Percentiles rank a stretch among this genome's conserved stretches.
Conservation (phyloP, 2,113 vertebrate species). For the cattle (Bos taurus) region ARS-UCD2.0 NC_037346.1:33775501-33776000, state of each 20-base stretch:
- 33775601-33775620: conserved; percentile 98
- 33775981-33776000: background rate
- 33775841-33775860: background rate
- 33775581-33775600: conserved; percentile 97
- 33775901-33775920: background rate
- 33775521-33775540: background rate
- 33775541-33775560: background rate
- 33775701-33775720: background rate
- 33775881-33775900: background rate
- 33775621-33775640: conserved; percentile 97
- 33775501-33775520: background rate
- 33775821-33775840: background rate
- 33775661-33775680: conserved; percentile 19
- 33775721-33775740: background rate
- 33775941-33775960: background rate
- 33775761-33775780: background rate
- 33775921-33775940: background rate
- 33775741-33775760: background rate
- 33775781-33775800: background rate
- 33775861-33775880: background rate
- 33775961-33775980: background rate
- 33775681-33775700: background rate
- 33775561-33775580: conserved; percentile 90
- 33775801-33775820: background rate
- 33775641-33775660: conserved; percentile 98